A percentile compares a stretch with the other conserved stretches of the same genome.
Evolutionary conservation across 2,113 vertebrate genomes (phyloP).

Genomic region (Dipodomys stephensi): DNA sequence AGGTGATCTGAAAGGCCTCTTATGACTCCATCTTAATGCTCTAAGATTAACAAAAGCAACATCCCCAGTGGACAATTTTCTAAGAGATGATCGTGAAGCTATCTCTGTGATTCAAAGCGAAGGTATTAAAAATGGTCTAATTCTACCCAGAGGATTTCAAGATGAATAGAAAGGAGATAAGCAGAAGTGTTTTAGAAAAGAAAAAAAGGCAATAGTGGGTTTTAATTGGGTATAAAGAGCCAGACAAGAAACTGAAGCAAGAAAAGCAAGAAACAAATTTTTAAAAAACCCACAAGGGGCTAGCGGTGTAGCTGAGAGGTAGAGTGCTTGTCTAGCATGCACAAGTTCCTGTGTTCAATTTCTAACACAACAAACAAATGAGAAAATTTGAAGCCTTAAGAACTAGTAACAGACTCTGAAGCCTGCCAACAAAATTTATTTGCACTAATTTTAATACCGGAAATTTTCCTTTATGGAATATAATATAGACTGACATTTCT

Average conservation of each 20-base stretch:
- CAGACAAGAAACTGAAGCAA: constrained; percentile 7
- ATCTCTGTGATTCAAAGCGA: constrained; percentile 48
- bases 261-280: not conserved
- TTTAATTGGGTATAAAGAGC: constrained; percentile 62
- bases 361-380: no score
- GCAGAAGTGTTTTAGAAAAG: constrained; percentile 19
- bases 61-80: constrained; percentile 16
- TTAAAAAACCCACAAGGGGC: not conserved
- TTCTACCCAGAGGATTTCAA: constrained; percentile 58
- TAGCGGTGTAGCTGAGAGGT: no score
- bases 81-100: constrained; percentile 39
- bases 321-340: no score
- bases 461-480: constrained; percentile 26
- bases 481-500: constrained; percentile 24
- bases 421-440: constrained; percentile 30
- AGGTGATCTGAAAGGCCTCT: constrained; percentile 29
- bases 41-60: constrained; percentile 56
- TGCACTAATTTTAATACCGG: constrained; percentile 31
- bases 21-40: not conserved
- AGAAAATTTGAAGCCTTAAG: not conserved
- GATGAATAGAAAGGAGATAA: constrained; percentile 49
- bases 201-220: constrained; percentile 37
- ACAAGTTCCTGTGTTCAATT: no score
- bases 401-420: constrained; percentile 35
- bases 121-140: constrained; percentile 50